A percentile compares a stretch with the other conserved stretches of the same genome.
Conservation (phyloP, 2,888 invertebrate genomes). For the Pyrgus malvae region DNA sequence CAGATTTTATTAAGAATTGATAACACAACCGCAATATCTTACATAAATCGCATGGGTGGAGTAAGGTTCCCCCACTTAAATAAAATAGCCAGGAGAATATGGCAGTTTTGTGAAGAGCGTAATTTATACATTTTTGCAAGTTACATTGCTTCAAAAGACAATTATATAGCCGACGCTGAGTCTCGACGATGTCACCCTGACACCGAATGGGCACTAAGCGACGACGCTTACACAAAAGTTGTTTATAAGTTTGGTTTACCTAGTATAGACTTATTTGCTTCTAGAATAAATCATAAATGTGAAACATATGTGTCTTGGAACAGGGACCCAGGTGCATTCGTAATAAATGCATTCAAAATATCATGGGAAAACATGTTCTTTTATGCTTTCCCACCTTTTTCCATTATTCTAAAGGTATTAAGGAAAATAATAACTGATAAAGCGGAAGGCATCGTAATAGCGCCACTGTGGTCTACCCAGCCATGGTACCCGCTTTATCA, state of each 20-base stretch:
- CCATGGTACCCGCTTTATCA: too few species aligned
- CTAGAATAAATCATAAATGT: constrained; percentile 18
- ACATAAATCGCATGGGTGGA: too few species aligned
- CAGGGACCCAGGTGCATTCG: constrained; percentile 7
- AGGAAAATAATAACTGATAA: constrained; percentile 26
- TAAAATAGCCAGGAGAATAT: too few species aligned
- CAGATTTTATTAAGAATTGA: background rate
- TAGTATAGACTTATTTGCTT: constrained; percentile 26
- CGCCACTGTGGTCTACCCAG: constrained; percentile 19
- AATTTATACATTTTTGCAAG: too few species aligned
- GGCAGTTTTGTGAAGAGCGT: too few species aligned
- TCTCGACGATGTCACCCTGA: too few species aligned
- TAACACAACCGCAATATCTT: too few species aligned
- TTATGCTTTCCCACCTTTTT: constrained; percentile 29
- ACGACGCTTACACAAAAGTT: too few species aligned
- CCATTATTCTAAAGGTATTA: constrained; percentile 17
- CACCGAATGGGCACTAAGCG: too few species aligned
- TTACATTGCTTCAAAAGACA: too few species aligned
- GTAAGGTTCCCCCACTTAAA: background rate
- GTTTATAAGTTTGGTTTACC: background rate
- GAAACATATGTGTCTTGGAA: constrained; percentile 16
- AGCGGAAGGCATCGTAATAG: constrained; percentile 24
- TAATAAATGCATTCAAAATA: constrained; percentile 25
- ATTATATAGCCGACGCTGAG: too few species aligned
- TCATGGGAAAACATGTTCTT: constrained; percentile 16